Evolutionary conservation across 2,888 invertebrate genomes (phyloP).

Genomic region (Bimastos eiseni): DNA sequence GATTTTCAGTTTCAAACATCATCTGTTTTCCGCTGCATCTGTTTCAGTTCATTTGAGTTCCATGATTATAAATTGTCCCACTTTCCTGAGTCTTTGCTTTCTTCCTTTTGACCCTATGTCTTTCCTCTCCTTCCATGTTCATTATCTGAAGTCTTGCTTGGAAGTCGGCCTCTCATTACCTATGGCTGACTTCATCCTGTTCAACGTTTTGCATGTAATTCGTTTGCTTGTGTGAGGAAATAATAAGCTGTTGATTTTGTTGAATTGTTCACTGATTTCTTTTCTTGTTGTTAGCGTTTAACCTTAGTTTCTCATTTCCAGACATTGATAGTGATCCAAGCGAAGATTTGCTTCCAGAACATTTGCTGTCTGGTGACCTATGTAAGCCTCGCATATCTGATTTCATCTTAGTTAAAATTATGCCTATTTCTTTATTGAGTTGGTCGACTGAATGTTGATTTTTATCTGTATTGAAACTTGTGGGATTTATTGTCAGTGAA

Average conservation of each 20-base stretch:
- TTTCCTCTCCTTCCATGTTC: neutral
- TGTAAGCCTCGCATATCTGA: conserved; percentile 15
- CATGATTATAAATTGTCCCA: neutral
- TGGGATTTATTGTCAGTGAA: neutral
- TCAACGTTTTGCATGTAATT: conserved; percentile 7
- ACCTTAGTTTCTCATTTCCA: conserved; percentile 5
- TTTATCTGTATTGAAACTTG: neutral
- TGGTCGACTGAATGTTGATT: neutral
- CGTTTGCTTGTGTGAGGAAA: conserved; percentile 21
- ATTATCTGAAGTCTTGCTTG: neutral
- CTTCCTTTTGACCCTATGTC: neutral
- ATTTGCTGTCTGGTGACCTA: conserved; percentile 9
- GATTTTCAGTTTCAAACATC: neutral
- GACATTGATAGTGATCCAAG: conserved; percentile 14
- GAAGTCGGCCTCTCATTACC: neutral
- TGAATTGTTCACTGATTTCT: neutral
- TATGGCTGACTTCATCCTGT: neutral
- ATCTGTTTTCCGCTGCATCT: neutral
- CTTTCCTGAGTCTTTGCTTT: neutral
- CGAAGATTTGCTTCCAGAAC: conserved; percentile 23
- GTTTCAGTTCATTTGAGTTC: neutral
- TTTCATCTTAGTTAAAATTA: neutral
- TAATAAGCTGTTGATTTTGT: neutral
- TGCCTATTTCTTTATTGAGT: neutral
- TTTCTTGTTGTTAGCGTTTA: neutral